phyloP scores from a whole-genome alignment of 2,797 vertebrate species.

The Alfaro cultratus region DNA sequence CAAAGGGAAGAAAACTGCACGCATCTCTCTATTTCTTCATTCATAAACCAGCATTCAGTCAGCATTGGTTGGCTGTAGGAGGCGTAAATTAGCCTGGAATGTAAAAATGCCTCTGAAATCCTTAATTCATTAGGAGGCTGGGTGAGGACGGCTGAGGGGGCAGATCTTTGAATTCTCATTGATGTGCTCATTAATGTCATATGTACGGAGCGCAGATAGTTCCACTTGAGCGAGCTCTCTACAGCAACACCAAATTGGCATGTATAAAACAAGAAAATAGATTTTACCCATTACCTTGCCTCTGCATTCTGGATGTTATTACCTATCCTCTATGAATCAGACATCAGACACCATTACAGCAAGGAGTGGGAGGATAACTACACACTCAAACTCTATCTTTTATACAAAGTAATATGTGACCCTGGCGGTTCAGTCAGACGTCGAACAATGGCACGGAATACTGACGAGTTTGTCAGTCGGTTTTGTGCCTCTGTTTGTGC shows the following conservation, averaged over 20 bases:
- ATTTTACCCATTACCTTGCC: conserved; percentile 65
- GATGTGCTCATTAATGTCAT: conserved; percentile 70
- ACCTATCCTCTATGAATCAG: conserved; percentile 46
- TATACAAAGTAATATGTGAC: conserved; percentile 57
- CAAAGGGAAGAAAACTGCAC: conserved; percentile 20
- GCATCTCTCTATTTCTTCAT: conserved; percentile 43
- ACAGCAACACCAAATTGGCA: conserved; percentile 64
- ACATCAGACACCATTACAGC: conserved; percentile 50
- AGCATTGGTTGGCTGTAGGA: conserved; percentile 47
- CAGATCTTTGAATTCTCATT: conserved; percentile 57
- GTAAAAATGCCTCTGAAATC: conserved; percentile 44
- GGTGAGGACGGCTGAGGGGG: conserved; percentile 62
- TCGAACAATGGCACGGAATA: conserved; percentile 51
- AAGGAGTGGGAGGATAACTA: conserved; percentile 58
- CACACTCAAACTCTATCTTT: conserved; percentile 53
- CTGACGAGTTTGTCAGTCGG: conserved; percentile 46
- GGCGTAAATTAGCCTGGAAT: conserved; percentile 55
- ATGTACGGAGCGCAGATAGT: conserved; percentile 27
- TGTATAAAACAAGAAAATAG: conserved; percentile 60
- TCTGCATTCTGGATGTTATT: conserved; percentile 64
- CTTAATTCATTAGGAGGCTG: conserved; percentile 53
- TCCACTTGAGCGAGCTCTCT: conserved; percentile 38
- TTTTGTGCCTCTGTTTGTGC: conserved; percentile 17
- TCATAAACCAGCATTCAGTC: conserved; percentile 43
- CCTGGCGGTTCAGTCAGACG: conserved; percentile 48